These are phyloP conservation scores for Penaeus vannamei DNA, from an alignment of 1,140 invertebrate species.

Conservation along the genomic window DNA sequence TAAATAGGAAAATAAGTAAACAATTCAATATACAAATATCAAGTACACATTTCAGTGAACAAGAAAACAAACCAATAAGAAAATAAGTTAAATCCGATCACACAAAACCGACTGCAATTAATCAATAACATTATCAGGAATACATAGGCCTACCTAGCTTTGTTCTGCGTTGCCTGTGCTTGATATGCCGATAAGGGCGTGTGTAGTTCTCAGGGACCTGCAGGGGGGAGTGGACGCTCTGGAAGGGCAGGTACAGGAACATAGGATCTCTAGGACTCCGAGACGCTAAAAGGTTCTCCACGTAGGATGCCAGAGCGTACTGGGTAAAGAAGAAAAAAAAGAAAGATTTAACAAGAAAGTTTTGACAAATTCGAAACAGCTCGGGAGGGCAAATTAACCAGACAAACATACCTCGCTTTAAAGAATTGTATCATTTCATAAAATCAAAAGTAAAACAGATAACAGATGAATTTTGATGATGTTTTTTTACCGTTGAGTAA, in stretches of 20 bases:
- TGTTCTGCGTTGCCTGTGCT: constrained; percentile 70
- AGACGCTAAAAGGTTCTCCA: constrained; percentile 59
- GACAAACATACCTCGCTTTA: too few relatives aligned
- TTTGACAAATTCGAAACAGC: neutral
- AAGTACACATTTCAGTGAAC: too few relatives aligned
- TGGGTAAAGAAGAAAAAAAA: neutral
- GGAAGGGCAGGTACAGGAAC: constrained; percentile 74
- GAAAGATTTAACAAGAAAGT: neutral
- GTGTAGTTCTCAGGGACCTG: constrained; percentile 71
- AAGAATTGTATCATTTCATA: neutral
- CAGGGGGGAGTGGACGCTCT: constrained; percentile 74
- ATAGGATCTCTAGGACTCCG: constrained; percentile 70
- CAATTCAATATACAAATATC: too few relatives aligned
- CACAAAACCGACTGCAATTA: neutral
- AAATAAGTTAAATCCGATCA: neutral
- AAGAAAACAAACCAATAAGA: too few relatives aligned
- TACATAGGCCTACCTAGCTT: constrained; percentile 70
- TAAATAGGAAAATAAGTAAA: too few relatives aligned
- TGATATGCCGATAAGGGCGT: constrained; percentile 70
- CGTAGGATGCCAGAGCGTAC: constrained; percentile 53
- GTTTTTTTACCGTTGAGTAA: constrained; percentile 72
- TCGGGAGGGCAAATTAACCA: neutral
- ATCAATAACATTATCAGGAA: neutral
- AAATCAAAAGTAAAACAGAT: neutral
- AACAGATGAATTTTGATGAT: neutral